Conservation (phyloP, 2,797 vertebrate species). For the Toxotes lorentzi region DNA sequence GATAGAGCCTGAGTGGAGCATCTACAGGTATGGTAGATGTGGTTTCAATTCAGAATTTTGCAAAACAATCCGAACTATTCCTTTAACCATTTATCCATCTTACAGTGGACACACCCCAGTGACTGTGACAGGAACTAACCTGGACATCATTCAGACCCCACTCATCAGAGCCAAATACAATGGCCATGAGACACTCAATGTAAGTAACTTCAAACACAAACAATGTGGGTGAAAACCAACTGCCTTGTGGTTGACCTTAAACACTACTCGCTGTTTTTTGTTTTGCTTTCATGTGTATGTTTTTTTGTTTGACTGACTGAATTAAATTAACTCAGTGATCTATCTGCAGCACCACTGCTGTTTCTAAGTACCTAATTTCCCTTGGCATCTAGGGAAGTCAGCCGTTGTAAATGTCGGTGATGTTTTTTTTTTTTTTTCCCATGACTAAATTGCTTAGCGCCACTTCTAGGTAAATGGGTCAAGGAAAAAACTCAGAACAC, state of each 20-base stretch:
- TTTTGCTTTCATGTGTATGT: not conserved
- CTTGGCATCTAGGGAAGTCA: conserved; percentile 17
- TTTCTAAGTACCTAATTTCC: conserved; percentile 5
- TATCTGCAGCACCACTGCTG: conserved; percentile 6
- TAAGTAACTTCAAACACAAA: conserved; percentile 81
- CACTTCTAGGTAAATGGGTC: conserved; percentile 49
- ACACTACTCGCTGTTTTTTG: not conserved
- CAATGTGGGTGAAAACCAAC: not conserved
- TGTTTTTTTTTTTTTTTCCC: conserved; percentile 41
- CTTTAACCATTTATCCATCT: conserved; percentile 12
- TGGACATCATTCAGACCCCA: conserved; percentile 97
- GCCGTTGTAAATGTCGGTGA: conserved; percentile 32
- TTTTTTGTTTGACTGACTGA: not conserved
- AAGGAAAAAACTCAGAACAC: conserved; percentile 42
- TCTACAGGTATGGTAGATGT: conserved; percentile 89
- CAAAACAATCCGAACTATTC: conserved; percentile 9
- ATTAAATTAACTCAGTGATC: conserved; percentile 10
- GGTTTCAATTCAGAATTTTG: not conserved
- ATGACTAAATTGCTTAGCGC: conserved; percentile 41
- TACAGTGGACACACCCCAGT: conserved; percentile 95
- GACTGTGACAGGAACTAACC: conserved; percentile 94
- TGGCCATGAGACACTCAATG: conserved; percentile 92
- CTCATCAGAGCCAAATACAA: conserved; percentile 97
- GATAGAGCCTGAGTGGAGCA: conserved; percentile 98
- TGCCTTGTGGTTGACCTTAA: not conserved